Evolutionary conservation across 2,113 vertebrate genomes (phyloP).

Genomic region (Hemiscyllium ocellatum): DNA sequence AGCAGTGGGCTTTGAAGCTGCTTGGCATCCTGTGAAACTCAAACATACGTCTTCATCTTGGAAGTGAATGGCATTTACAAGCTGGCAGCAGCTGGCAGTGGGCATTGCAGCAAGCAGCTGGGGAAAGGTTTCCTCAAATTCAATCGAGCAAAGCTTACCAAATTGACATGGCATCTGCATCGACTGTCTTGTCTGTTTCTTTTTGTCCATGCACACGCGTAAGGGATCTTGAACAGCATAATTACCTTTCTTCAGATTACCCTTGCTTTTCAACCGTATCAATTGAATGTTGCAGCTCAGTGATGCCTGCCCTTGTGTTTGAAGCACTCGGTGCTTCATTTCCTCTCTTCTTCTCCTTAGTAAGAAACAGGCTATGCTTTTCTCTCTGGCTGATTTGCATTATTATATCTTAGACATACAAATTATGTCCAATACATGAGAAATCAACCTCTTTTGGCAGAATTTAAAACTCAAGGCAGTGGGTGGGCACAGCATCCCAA

Average conservation of each 20-base stretch:
- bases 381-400: background rate
- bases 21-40: background rate
- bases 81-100: background rate
- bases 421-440: background rate
- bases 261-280: background rate
- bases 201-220: background rate
- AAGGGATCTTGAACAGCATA: conserved; percentile 11
- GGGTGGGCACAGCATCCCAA: background rate
- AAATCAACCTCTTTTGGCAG: background rate
- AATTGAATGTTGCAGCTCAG: conserved; percentile 9
- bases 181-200: conserved; percentile 5
- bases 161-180: conserved; percentile 5
- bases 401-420: background rate
- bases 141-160: conserved; percentile 34
- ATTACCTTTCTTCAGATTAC: conserved; percentile 16
- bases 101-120: background rate
- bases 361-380: background rate
- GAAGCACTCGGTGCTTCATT: background rate
- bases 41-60: background rate
- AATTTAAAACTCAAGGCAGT: background rate
- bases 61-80: conserved; percentile 23
- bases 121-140: background rate
- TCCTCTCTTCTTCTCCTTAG: background rate
- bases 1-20: conserved; percentile 25
- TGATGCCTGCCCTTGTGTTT: background rate